Evolutionary conservation across 2,888 invertebrate species (phyloP).

Genomic region (Epinotia brunnichana): DNA sequence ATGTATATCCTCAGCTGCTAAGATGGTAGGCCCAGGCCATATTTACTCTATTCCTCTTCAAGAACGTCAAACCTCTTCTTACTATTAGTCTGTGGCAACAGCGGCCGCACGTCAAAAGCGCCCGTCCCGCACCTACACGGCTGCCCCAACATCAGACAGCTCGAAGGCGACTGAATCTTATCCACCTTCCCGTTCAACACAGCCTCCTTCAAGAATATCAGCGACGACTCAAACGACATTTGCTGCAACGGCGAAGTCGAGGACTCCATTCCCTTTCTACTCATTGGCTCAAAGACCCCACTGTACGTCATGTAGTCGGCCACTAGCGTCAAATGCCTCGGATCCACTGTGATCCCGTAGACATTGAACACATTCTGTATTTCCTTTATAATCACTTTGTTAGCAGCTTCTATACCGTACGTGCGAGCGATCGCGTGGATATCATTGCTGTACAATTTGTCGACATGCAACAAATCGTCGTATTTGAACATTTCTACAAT

Average conservation of each 20-base stretch:
- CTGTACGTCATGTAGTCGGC: slow-evolving; percentile 99
- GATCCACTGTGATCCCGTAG: slow-evolving; percentile 98
- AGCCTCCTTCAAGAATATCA: slow-evolving; percentile 92
- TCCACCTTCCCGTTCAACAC: slow-evolving; percentile 89
- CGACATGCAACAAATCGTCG: slow-evolving; percentile 89
- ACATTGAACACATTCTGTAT: slow-evolving; percentile 98
- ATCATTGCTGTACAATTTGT: slow-evolving; percentile 95
- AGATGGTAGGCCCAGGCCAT: not conserved
- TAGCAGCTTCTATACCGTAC: slow-evolving; percentile 98
- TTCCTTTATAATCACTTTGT: slow-evolving; percentile 95
- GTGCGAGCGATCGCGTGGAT: slow-evolving; percentile 94
- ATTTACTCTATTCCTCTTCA: slow-evolving; percentile 2
- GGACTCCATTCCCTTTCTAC: slow-evolving; percentile 93
- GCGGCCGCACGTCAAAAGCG: slow-evolving; percentile 79
- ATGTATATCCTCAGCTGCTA: not conserved
- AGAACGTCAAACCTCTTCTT: slow-evolving; percentile 25
- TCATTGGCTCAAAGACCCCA: slow-evolving; percentile 95
- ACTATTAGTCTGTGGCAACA: slow-evolving; percentile 20
- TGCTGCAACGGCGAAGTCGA: slow-evolving; percentile 98
- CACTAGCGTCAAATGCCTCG: slow-evolving; percentile 94
- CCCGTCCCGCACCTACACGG: slow-evolving; percentile 94
- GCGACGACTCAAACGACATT: slow-evolving; percentile 98
- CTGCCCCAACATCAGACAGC: slow-evolving; percentile 93
- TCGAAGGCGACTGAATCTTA: slow-evolving; percentile 91
- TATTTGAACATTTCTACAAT: slow-evolving; percentile 95